Evolutionary conservation across 2,888 invertebrate species (phyloP).

Genomic region (Lacanobia wlatinum): DNA sequence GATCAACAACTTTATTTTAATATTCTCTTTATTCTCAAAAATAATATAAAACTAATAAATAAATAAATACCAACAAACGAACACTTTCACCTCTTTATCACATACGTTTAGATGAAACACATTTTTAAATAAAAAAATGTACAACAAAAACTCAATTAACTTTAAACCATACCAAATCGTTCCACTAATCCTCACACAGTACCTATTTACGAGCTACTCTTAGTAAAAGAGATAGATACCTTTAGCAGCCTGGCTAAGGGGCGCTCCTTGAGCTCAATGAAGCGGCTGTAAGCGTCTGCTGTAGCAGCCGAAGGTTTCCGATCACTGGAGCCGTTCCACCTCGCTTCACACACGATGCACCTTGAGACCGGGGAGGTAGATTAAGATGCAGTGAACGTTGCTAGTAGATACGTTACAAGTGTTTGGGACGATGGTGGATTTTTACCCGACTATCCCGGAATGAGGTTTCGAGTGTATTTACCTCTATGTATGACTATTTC

Average conservation of each 20-base stretch:
- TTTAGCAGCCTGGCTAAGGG: conserved; percentile 20
- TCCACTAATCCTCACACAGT: background rate
- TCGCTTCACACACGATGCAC: conserved; percentile 44
- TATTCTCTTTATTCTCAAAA: too few species aligned
- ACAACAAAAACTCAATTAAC: background rate
- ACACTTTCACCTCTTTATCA: too few species aligned
- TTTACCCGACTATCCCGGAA: too few species aligned
- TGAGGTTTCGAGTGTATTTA: too few species aligned
- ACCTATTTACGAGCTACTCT: background rate
- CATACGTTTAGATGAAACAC: too few species aligned
- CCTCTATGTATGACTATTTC: too few species aligned
- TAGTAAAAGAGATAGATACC: conserved; percentile 16
- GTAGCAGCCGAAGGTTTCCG: conserved; percentile 23
- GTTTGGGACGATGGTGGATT: background rate
- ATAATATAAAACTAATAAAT: too few species aligned
- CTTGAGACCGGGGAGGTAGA: background rate
- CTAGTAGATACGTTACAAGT: background rate
- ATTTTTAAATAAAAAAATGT: too few species aligned
- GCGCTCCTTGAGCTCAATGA: conserved; percentile 48
- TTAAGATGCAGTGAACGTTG: background rate
- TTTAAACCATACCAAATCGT: background rate
- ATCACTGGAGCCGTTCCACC: conserved; percentile 46
- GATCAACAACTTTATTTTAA: too few species aligned
- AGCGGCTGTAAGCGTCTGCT: conserved; percentile 37
- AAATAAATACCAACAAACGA: background rate